A percentile compares a stretch with the other conserved stretches of the same genome.
These are phyloP conservation scores for Asarcornis scutulata DNA, from an alignment of 2,113 vertebrate genomes.

Conservation along the genomic window DNA sequence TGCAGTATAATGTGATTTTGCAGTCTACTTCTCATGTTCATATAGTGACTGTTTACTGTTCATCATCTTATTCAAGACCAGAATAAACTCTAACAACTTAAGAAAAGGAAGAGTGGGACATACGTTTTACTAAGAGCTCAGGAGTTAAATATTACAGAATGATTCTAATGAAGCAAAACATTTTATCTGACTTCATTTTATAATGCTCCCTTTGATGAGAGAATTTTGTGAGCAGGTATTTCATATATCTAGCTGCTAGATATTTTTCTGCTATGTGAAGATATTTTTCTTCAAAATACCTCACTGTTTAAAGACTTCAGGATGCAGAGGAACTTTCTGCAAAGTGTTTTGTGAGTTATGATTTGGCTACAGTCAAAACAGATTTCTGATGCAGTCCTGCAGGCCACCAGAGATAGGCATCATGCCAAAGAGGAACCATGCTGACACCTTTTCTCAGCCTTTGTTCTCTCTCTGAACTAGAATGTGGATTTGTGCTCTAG, in stretches of 20 bases:
- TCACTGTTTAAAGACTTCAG: background rate
- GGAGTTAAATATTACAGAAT: background rate
- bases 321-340: background rate
- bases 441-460: background rate
- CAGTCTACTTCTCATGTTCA: background rate
- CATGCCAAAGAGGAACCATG: background rate
- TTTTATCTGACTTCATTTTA: background rate
- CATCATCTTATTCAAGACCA: background rate
- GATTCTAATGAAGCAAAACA: background rate
- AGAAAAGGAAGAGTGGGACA: background rate
- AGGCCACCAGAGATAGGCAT: background rate
- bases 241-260: background rate
- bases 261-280: background rate
- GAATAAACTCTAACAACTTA: background rate
- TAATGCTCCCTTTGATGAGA: background rate
- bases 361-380: background rate
- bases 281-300: background rate
- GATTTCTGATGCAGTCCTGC: background rate
- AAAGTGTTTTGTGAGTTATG: background rate
- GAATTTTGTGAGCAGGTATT: background rate
- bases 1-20: slow-evolving; percentile 35
- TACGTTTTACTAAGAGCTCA: background rate
- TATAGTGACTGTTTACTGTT: background rate
- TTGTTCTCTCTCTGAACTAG: background rate
- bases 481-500: background rate